phyloP scores from a whole-genome alignment of 2,113 vertebrate species.

The Arvicanthis niloticus region DNA sequence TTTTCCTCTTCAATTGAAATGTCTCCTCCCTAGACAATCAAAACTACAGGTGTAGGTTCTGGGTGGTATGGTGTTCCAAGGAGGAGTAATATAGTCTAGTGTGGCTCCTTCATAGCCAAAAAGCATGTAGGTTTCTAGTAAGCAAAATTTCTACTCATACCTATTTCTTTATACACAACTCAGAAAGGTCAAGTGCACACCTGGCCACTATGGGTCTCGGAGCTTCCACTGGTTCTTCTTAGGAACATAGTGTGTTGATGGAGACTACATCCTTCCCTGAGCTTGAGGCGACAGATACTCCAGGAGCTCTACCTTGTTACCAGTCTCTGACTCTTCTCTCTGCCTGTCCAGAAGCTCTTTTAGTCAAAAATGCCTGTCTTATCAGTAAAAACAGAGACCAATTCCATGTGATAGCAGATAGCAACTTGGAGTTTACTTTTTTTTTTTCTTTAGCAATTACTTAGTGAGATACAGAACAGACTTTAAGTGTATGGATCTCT shows the following conservation, averaged over 20 bases:
- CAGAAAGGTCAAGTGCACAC: background rate
- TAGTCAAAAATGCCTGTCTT: background rate
- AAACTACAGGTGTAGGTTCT: background rate
- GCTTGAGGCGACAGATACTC: background rate
- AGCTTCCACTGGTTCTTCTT: background rate
- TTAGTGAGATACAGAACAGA: background rate
- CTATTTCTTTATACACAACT: background rate
- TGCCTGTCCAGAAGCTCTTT: background rate
- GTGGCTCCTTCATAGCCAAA: background rate
- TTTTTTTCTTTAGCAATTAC: background rate
- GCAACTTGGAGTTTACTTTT: background rate
- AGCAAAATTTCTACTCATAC: background rate
- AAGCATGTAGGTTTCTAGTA: background rate
- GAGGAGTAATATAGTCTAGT: background rate
- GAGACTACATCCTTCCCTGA: background rate
- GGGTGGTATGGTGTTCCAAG: background rate
- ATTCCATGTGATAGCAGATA: background rate
- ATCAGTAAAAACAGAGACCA: background rate
- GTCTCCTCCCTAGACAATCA: background rate
- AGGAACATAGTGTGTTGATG: fast-evolving
- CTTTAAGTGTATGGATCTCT: background rate
- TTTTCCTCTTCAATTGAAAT: background rate
- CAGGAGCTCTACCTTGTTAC: background rate
- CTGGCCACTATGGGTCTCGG: background rate
- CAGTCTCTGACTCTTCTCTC: background rate